These are phyloP conservation scores for Galerucella pusilla DNA, from an alignment of 2,888 invertebrate genomes.

Conservation along the genomic window DNA sequence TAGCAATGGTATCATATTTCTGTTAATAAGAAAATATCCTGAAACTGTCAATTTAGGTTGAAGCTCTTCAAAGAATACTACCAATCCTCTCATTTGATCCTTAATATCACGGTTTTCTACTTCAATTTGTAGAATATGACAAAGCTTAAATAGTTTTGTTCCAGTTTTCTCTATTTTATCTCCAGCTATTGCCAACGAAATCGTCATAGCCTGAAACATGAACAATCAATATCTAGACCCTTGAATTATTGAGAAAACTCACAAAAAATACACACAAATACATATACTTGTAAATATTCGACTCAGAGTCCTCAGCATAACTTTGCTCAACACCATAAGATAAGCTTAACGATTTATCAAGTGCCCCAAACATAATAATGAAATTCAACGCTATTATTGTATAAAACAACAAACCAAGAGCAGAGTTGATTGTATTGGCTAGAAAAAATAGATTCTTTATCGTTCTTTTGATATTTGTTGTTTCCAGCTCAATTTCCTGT, in stretches of 20 bases:
- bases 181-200: neutral
- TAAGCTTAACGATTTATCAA: neutral
- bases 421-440: neutral
- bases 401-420: neutral
- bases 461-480: neutral
- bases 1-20: conserved; percentile 8
- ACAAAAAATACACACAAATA: neutral
- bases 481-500: neutral
- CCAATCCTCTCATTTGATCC: neutral
- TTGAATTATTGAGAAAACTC: neutral
- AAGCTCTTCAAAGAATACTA: neutral
- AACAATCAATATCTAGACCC: neutral
- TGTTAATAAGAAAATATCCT: conserved; percentile 1
- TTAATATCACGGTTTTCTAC: neutral
- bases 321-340: neutral
- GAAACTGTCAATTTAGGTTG: neutral
- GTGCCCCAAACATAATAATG: neutral
- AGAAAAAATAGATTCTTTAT: neutral
- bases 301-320: neutral
- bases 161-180: conserved; percentile 15
- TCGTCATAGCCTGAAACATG: conserved; percentile 1
- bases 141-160: neutral
- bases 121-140: conserved; percentile 6
- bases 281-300: neutral
- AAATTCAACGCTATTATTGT: neutral